These are phyloP conservation scores for human DNA, from an alignment of 2,113 vertebrate genomes.

Conservation along the genomic window DNA sequence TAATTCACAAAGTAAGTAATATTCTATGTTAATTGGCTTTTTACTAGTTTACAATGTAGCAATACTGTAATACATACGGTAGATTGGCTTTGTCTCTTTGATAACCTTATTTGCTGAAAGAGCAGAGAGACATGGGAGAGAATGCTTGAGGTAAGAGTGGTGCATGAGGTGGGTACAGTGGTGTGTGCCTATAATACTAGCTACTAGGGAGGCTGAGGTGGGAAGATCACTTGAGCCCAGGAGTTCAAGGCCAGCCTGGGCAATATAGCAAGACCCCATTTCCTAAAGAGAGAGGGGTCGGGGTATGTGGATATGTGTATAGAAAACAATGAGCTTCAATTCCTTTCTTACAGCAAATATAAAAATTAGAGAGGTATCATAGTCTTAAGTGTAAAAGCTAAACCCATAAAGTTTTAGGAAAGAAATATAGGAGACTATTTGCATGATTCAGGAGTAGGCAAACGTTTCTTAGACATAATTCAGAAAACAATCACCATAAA, in stretches of 20 bases:
- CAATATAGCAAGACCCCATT: neutral
- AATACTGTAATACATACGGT: neutral
- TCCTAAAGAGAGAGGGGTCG: neutral
- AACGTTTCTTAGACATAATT: slow-evolving; percentile 30
- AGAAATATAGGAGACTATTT: neutral
- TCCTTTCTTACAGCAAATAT: neutral
- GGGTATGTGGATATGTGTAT: neutral
- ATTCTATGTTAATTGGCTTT: neutral
- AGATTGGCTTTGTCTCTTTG: neutral
- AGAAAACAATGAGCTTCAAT: neutral
- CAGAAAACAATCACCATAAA: slow-evolving; percentile 39
- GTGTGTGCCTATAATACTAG: neutral
- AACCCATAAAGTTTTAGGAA: neutral
- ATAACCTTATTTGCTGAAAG: neutral
- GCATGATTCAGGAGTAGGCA: slow-evolving; percentile 29
- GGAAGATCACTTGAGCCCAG: neutral
- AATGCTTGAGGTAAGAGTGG: neutral
- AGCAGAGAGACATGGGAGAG: neutral
- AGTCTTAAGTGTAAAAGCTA: neutral
- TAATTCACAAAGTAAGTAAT: neutral
- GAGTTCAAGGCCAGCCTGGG: neutral
- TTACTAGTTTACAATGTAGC: neutral
- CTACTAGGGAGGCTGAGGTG: neutral
- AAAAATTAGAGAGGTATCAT: neutral
- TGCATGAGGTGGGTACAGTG: neutral